Percentiles rank a stretch among this genome's conserved stretches.
Conservation (phyloP, 2,113 vertebrate genomes). For the Pithys albifrons region DNA sequence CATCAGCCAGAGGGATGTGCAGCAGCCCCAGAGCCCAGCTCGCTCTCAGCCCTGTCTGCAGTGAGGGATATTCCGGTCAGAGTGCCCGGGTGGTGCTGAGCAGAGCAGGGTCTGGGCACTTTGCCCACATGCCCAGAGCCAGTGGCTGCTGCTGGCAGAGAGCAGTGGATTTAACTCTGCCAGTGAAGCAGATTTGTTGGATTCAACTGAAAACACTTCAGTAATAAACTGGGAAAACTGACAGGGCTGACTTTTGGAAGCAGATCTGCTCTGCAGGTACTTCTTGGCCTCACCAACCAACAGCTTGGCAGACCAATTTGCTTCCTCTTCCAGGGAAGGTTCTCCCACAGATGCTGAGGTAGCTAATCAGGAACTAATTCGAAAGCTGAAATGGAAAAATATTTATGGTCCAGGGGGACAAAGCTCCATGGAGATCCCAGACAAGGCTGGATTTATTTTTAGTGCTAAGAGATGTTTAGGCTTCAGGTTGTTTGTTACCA, state of each 20-base stretch:
- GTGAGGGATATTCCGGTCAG: background rate
- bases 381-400: background rate
- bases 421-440: background rate
- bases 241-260: background rate
- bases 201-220: background rate
- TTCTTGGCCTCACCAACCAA: background rate
- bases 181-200: background rate
- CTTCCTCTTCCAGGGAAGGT: background rate
- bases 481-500: background rate
- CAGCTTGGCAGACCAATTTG: background rate
- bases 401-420: background rate
- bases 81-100: too few species aligned
- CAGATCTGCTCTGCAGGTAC: background rate
- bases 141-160: background rate
- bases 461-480: constrained; percentile 1
- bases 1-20: background rate
- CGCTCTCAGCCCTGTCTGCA: background rate
- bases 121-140: fast-evolving
- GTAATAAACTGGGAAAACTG: background rate
- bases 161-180: background rate
- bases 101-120: background rate
- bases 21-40: background rate
- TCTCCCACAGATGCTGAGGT: background rate
- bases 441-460: background rate
- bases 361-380: background rate